Conservation (phyloP, 2,888 invertebrate genomes). For the Caenorhabditis imperialis region DNA sequence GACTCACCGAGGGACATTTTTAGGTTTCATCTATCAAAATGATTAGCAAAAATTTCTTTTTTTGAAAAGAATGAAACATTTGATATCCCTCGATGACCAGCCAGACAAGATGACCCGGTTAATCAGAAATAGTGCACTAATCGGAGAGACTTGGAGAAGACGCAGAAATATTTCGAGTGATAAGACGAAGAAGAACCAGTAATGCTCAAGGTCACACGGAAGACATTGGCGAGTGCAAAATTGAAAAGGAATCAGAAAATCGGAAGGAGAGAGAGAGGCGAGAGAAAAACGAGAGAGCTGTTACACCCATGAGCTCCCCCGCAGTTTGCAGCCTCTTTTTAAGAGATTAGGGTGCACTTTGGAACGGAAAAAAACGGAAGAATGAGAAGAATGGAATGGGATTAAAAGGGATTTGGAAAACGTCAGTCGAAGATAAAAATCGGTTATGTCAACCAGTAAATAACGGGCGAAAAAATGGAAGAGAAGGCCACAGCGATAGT, state of each 20-base stretch:
- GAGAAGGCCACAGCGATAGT: no score
- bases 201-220: constrained; percentile 23
- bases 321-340: constrained; percentile 32
- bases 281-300: constrained; percentile 19
- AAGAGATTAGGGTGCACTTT: constrained; percentile 37
- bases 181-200: not conserved
- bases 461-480: no score
- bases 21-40: constrained; percentile 23
- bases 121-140: no score
- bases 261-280: constrained; percentile 10
- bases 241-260: not conserved
- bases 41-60: not conserved
- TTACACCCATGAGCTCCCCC: constrained; percentile 31
- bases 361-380: constrained; percentile 9
- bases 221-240: constrained; percentile 1
- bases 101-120: not conserved
- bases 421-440: not conserved
- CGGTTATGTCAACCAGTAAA: no score
- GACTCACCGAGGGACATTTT: constrained; percentile 27
- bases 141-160: no score
- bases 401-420: constrained; percentile 9
- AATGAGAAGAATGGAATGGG: not conserved
- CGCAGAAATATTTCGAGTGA: not conserved
- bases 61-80: not conserved
- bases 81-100: not conserved